phyloP scores from a whole-genome alignment of 2,797 vertebrate genomes.

The Lycodopsis pacificus region DNA sequence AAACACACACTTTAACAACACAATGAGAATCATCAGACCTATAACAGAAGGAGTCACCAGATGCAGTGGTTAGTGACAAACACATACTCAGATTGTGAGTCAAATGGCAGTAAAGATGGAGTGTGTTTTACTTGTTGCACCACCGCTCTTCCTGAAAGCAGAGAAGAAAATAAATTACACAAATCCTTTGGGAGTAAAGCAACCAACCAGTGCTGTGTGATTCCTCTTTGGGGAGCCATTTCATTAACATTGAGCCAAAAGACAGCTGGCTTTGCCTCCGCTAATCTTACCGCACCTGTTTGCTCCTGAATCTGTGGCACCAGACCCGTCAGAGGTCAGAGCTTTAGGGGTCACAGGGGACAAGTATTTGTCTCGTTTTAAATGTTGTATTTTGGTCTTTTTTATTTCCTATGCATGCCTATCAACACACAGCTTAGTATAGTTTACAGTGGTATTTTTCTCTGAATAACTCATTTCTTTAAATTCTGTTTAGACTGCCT shows the following conservation, averaged over 20 bases:
- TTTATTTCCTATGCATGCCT: background rate
- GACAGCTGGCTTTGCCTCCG: constrained; percentile 48
- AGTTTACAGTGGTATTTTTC: background rate
- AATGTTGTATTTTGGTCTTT: background rate
- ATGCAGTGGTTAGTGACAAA: background rate
- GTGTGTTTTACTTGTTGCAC: background rate
- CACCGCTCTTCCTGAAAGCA: background rate
- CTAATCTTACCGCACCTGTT: constrained; percentile 53
- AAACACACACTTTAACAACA: background rate
- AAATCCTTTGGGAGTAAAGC: constrained; percentile 16
- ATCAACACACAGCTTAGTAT: background rate
- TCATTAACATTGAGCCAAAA: constrained; percentile 28
- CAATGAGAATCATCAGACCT: background rate
- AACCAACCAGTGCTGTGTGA: background rate
- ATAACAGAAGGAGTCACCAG: background rate
- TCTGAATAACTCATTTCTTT: background rate
- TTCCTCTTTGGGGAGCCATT: constrained; percentile 47
- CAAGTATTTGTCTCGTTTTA: background rate
- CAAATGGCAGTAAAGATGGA: background rate
- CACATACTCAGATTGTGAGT: background rate
- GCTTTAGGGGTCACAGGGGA: background rate
- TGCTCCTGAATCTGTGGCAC: constrained; percentile 24
- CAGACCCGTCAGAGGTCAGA: constrained; percentile 11
- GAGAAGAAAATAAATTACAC: background rate
- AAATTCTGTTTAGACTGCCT: background rate